Percentiles rank a stretch among this genome's conserved stretches.
Evolutionary conservation across 2,888 invertebrate species (phyloP).

Genomic region (Clivina fossor): DNA sequence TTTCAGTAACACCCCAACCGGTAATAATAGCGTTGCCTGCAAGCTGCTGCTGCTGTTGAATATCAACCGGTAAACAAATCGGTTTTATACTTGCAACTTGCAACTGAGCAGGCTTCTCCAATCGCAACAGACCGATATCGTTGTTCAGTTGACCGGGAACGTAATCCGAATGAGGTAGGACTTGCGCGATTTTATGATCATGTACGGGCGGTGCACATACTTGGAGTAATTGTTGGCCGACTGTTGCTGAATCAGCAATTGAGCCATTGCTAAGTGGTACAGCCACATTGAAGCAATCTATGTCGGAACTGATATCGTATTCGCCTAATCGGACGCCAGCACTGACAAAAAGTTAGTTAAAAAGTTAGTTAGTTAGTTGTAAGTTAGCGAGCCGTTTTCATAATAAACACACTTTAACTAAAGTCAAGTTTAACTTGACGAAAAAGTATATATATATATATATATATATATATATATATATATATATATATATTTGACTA

Average conservation of each 20-base stretch:
- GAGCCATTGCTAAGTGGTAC: too few relatives aligned
- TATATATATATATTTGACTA: too few relatives aligned
- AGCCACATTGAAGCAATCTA: slow-evolving; percentile 46
- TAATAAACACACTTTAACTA: too few relatives aligned
- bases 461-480: too few relatives aligned
- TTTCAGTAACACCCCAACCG: slow-evolving; percentile 16
- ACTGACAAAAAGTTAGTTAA: slow-evolving; percentile 38
- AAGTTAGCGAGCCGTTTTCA: too few relatives aligned
- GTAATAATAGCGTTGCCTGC: slow-evolving; percentile 7
- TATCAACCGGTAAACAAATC: slow-evolving; percentile 2
- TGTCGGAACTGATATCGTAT: slow-evolving; percentile 39
- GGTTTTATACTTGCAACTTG: slow-evolving; percentile 9
- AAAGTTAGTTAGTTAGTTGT: too few relatives aligned
- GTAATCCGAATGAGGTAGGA: slow-evolving; percentile 43
- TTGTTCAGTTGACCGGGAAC: background rate
- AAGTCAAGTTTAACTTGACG: too few relatives aligned
- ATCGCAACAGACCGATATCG: slow-evolving; percentile 12
- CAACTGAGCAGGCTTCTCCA: slow-evolving; percentile 3
- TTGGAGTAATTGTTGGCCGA: too few relatives aligned
- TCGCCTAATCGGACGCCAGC: slow-evolving; percentile 45
- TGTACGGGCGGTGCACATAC: slow-evolving; percentile 52
- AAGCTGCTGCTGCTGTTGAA: too few relatives aligned
- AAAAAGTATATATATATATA: too few relatives aligned
- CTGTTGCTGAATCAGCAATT: too few relatives aligned
- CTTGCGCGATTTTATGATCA: slow-evolving; percentile 47